Evolutionary conservation across 2,113 vertebrate species (phyloP).

Genomic region (Tupaia chinensis): DNA sequence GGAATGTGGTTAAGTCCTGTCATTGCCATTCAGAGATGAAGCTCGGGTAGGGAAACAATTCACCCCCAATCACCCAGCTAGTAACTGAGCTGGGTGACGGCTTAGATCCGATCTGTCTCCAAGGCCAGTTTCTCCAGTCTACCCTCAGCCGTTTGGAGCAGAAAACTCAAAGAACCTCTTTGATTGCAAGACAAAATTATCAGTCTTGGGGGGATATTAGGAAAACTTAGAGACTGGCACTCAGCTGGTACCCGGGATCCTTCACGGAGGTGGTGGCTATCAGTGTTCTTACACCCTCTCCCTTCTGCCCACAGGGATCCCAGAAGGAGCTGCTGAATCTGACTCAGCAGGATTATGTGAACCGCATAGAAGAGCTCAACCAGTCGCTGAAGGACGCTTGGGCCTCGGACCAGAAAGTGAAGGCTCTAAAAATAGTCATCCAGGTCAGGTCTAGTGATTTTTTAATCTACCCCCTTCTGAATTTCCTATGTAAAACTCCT

Average conservation of each 20-base stretch:
- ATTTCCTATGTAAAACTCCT: neutral
- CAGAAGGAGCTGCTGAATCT: conserved; percentile 97
- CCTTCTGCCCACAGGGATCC: conserved; percentile 90
- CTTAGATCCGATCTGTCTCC: neutral
- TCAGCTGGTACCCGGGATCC: neutral
- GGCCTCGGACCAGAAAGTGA: conserved; percentile 99
- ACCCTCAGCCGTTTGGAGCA: neutral
- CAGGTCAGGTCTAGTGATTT: conserved; percentile 89
- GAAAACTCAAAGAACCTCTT: neutral
- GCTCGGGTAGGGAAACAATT: neutral
- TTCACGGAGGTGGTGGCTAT: no score
- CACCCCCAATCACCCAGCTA: neutral
- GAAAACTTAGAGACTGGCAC: neutral
- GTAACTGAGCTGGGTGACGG: neutral
- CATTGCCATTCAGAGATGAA: neutral
- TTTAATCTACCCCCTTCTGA: neutral
- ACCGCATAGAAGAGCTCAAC: conserved; percentile 97
- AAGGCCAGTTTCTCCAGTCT: neutral
- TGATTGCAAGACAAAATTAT: neutral
- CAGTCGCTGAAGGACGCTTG: conserved; percentile 98
- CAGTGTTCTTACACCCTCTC: neutral
- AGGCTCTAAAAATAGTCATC: conserved; percentile 98
- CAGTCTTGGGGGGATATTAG: neutral
- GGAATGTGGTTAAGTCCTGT: neutral
- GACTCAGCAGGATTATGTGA: conserved; percentile 98